A percentile compares a stretch with the other conserved stretches of the same genome.
Conservation (phyloP, 2,888 invertebrate species). For the Leptinotarsa peninsularis region DNA sequence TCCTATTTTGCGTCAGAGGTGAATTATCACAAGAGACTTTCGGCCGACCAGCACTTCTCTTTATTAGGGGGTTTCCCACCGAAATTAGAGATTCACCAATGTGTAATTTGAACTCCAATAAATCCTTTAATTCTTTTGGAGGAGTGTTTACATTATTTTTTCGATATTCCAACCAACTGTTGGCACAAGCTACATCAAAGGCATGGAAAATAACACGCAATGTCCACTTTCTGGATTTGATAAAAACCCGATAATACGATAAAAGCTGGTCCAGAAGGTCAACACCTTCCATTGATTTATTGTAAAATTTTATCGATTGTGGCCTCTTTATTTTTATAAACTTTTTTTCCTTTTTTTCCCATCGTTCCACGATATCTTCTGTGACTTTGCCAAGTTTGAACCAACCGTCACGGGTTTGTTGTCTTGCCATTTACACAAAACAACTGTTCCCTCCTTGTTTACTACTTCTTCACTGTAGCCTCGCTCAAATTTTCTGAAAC, state of each 20-base stretch:
- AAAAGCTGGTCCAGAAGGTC: too few species aligned
- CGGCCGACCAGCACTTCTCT: conserved; percentile 3
- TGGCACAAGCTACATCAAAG: background rate
- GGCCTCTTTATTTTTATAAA: too few species aligned
- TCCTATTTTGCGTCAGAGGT: conserved; percentile 12
- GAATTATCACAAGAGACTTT: conserved; percentile 17
- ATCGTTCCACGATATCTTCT: too few species aligned
- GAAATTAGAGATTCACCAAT: background rate
- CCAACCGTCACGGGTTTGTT: too few species aligned
- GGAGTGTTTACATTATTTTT: background rate
- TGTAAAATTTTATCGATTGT: too few species aligned
- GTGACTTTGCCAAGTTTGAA: too few species aligned
- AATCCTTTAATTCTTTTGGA: background rate
- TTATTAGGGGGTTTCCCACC: too few species aligned
- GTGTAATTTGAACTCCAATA: background rate
- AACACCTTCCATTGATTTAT: too few species aligned
- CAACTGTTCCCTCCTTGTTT: conserved; percentile 14
- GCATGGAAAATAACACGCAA: background rate
- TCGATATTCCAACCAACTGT: background rate
- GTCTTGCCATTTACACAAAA: conserved; percentile 12
- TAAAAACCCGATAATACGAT: too few species aligned
- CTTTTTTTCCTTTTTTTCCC: too few species aligned
- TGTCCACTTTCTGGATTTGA: too few species aligned
- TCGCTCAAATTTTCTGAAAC: conserved; percentile 8
- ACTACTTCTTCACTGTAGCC: conserved; percentile 16